These are phyloP conservation scores for Mercenaria mercenaria DNA, from an alignment of 1,140 invertebrate genomes.

Conservation along the genomic window DNA sequence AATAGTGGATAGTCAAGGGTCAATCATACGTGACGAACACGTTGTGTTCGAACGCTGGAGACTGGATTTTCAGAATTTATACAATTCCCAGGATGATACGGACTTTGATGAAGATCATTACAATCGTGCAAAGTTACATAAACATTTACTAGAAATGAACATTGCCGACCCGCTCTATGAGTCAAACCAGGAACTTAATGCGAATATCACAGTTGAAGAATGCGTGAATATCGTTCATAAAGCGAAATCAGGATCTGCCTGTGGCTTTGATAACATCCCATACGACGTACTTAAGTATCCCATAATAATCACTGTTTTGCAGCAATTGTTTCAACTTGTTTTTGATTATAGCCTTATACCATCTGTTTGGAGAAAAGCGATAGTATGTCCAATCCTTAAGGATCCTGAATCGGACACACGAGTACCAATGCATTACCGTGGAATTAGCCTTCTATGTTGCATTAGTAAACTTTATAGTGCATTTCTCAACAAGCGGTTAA, in stretches of 20 bases:
- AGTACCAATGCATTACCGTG: conserved; percentile 37
- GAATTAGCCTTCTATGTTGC: conserved; percentile 25
- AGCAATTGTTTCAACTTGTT: conserved; percentile 5
- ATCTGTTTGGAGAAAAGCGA: conserved; percentile 4
- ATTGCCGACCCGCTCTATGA: conserved; percentile 38
- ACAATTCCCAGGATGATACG: conserved; percentile 6
- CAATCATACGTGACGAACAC: neutral
- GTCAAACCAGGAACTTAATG: neutral
- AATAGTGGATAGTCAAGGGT: neutral
- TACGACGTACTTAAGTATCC: conserved; percentile 32
- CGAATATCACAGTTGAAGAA: conserved; percentile 18
- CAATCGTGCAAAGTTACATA: conserved; percentile 47
- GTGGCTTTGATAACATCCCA: conserved; percentile 24
- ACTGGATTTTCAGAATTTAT: conserved; percentile 47
- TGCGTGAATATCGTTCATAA: neutral
- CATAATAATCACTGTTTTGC: neutral
- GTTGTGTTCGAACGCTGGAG: conserved; percentile 47
- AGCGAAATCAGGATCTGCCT: conserved; percentile 1
- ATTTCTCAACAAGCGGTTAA: conserved; percentile 35
- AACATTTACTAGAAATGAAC: conserved; percentile 27
- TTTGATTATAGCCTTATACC: conserved; percentile 34
- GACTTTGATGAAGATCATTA: conserved; percentile 38
- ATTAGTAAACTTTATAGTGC: conserved; percentile 49
- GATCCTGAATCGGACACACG: neutral
- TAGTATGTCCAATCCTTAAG: conserved; percentile 45